These are phyloP conservation scores for Danionella cerebrum DNA, from an alignment of 2,113 vertebrate species.

Conservation along the genomic window DNA sequence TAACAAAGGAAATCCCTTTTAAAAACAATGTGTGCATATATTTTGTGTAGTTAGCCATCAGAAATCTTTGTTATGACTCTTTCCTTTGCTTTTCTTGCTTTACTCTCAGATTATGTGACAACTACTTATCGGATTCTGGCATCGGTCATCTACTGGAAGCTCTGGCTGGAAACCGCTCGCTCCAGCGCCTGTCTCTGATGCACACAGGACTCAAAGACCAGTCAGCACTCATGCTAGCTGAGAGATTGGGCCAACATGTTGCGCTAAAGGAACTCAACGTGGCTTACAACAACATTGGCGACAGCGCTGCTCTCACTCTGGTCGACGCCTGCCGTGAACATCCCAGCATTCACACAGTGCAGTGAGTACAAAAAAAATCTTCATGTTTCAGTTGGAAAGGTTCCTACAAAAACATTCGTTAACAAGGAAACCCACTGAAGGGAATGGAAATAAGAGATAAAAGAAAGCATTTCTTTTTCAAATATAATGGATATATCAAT, in stretches of 20 bases:
- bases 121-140: constrained; percentile 70
- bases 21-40: no score
- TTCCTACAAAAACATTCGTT: no score
- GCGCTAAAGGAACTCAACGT: constrained; percentile 83
- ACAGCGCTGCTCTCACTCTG: constrained; percentile 70
- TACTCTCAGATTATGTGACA: constrained; percentile 76
- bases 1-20: no score
- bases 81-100: not conserved
- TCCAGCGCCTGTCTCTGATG: constrained; percentile 77
- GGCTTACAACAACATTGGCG: constrained; percentile 84
- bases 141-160: constrained; percentile 66
- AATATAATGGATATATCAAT: no score
- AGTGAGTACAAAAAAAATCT: constrained; percentile 68
- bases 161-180: constrained; percentile 69
- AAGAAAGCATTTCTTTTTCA: no score
- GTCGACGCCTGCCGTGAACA: constrained; percentile 79
- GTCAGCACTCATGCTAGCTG: constrained; percentile 66
- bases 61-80: no score
- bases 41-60: no score
- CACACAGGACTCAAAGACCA: constrained; percentile 77
- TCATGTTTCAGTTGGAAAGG: no score
- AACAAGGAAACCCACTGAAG: no score
- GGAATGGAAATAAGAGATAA: no score
- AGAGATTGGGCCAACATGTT: constrained; percentile 60
- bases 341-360: constrained; percentile 68